Evolutionary conservation across 2,797 vertebrate species (phyloP).

Genomic region (Anas acuta): DNA sequence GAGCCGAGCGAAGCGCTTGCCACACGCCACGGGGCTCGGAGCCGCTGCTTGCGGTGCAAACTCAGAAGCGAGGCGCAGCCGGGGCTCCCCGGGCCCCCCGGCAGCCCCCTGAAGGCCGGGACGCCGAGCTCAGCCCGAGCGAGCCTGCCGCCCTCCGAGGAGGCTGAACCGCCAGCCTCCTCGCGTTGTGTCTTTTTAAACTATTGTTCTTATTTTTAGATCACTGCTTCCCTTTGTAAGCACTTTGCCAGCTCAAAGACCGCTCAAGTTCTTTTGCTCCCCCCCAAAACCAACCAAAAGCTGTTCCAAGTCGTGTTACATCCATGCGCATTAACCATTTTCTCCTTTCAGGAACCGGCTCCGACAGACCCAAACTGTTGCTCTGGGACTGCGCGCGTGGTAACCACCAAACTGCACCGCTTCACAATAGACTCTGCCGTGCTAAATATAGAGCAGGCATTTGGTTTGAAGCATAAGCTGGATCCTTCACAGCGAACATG

Average conservation of each 20-base stretch:
- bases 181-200: no score
- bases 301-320: rapidly evolving
- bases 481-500: background rate
- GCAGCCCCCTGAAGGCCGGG: no score
- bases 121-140: no score
- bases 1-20: no score
- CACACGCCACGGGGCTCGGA: no score
- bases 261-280: no score
- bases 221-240: background rate
- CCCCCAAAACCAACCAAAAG: background rate
- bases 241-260: no score
- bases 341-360: background rate
- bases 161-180: no score
- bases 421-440: background rate
- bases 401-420: background rate
- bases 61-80: no score
- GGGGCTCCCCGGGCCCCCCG: no score
- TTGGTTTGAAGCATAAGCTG: background rate
- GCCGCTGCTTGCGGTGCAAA: no score
- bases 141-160: no score
- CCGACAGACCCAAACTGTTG: background rate
- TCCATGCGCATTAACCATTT: rapidly evolving
- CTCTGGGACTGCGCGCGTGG: background rate
- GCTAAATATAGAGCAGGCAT: conserved; percentile 13
- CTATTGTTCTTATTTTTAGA: background rate